phyloP scores from a whole-genome alignment of 2,113 vertebrate genomes.

The Cisticola juncidis region DNA sequence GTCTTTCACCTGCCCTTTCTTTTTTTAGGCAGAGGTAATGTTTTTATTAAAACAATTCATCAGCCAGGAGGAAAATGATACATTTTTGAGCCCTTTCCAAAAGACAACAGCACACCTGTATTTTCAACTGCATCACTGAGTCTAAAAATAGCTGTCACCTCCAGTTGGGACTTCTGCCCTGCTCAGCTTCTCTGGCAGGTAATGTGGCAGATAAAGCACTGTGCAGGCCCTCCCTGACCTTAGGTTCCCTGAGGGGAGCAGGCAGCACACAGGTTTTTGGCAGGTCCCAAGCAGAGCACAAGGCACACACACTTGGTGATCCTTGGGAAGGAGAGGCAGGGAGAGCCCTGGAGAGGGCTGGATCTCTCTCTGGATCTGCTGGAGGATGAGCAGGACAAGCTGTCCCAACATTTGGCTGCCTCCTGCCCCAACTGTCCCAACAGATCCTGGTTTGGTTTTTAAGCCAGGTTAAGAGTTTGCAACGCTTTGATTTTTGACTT shows the following conservation, averaged over 20 bases:
- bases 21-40: not conserved
- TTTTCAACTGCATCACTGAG: not conserved
- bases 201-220: not conserved
- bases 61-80: not conserved
- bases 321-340: not conserved
- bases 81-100: not conserved
- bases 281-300: rapidly evolving
- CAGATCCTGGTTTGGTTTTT: not conserved
- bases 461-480: not conserved
- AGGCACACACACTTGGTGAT: rapidly evolving
- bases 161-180: not conserved
- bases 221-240: rapidly evolving
- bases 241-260: rapidly evolving
- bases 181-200: not conserved
- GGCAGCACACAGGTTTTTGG: not conserved
- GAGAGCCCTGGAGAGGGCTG: not conserved
- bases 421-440: not conserved
- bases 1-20: not conserved
- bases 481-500: not conserved
- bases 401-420: not conserved
- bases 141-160: not conserved
- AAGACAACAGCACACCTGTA: not conserved
- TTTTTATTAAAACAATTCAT: not conserved
- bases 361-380: not conserved
- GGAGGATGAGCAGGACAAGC: not conserved